Evolutionary conservation across 2,113 vertebrate species (phyloP).

Genomic region (Mola mola): DNA sequence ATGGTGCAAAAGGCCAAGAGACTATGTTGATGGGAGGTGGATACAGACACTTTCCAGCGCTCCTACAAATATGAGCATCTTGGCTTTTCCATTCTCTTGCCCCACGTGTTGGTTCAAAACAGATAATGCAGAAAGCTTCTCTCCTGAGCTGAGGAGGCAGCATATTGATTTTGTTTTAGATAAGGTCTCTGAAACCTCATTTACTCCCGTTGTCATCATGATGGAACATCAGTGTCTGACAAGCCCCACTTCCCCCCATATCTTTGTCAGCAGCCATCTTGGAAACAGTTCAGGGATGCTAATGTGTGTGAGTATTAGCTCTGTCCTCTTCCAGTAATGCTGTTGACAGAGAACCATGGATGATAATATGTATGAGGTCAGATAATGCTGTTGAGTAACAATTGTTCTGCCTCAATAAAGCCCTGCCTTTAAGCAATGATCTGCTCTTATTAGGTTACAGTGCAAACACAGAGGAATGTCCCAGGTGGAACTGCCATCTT

Average conservation of each 20-base stretch:
- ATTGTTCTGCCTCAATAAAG: conserved; percentile 83
- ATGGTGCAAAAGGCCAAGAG: conserved; percentile 47
- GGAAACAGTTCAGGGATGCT: conserved; percentile 75
- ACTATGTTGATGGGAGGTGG: conserved; percentile 68
- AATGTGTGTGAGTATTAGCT: conserved; percentile 72
- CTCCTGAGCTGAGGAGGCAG: conserved; percentile 77
- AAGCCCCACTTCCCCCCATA: conserved; percentile 70
- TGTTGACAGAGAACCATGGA: conserved; percentile 76
- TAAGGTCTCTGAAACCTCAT: conserved; percentile 85
- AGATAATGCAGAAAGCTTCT: conserved; percentile 74
- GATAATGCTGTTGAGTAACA: conserved; percentile 83
- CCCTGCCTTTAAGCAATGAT: conserved; percentile 75
- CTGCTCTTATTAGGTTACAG: conserved; percentile 80
- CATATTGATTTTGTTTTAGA: conserved; percentile 84
- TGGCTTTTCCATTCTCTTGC: conserved; percentile 34
- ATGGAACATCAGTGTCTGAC: conserved; percentile 80
- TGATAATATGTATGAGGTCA: conserved; percentile 75
- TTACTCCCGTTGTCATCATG: conserved; percentile 81
- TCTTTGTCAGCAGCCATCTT: conserved; percentile 72
- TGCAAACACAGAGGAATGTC: conserved; percentile 75
- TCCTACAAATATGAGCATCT: conserved; percentile 63
- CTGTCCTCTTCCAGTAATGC: conserved; percentile 64
- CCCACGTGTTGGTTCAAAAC: conserved; percentile 56
- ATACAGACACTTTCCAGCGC: conserved; percentile 74
- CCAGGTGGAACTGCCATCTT: conserved; percentile 77